Percentiles rank a stretch among this genome's conserved stretches.
These are phyloP conservation scores for Danio rerio DNA, from an alignment of 2,113 vertebrate species.

Conservation along the genomic window DNA sequence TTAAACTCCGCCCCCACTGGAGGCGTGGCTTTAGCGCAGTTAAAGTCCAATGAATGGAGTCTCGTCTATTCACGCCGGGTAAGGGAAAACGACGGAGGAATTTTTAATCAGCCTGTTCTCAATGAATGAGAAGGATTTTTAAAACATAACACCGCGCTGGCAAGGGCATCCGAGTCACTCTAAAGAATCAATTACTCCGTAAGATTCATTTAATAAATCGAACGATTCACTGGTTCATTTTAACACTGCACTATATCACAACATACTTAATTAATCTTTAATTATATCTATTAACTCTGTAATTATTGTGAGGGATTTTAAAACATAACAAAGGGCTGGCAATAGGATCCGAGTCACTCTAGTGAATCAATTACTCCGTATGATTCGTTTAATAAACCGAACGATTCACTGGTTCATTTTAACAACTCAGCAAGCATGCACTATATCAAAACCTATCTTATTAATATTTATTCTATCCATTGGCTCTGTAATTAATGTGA, in stretches of 20 bases:
- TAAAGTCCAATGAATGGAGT: conserved; percentile 48
- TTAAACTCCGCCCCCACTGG: conserved; percentile 76
- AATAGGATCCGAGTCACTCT: neutral
- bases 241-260: neutral
- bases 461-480: no score
- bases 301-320: conserved; percentile 41
- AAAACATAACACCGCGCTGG: conserved; percentile 51
- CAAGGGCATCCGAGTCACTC: neutral
- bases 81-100: conserved; percentile 4
- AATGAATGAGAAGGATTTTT: conserved; percentile 39
- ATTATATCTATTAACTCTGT: no score
- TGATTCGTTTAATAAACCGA: neutral
- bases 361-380: neutral
- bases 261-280: no score
- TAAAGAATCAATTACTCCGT: neutral
- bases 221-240: neutral
- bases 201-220: neutral
- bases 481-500: neutral
- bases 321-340: conserved; percentile 50
- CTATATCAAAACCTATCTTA: neutral
- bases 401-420: neutral
- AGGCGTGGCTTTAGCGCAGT: conserved; percentile 32
- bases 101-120: conserved; percentile 44
- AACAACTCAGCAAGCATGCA: no score
- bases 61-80: conserved; percentile 43